Evolutionary conservation across 2,113 vertebrate genomes (phyloP), one percentile per base, ranked within the genome.

Genomic region (Heliornis fulica): DNA sequence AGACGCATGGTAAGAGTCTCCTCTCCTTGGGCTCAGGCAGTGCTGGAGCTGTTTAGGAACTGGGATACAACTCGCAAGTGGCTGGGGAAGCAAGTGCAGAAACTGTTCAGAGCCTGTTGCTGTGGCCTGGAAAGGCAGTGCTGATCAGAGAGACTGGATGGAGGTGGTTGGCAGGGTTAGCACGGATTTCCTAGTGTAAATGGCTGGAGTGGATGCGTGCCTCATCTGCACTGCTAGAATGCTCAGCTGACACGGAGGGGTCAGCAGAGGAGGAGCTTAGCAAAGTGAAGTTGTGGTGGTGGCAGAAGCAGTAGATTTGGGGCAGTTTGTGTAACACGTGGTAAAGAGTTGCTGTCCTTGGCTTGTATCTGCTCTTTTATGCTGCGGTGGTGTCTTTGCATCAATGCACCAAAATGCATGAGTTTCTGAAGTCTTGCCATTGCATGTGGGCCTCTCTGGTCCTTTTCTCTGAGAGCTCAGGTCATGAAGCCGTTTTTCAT

Each of bases 1-100:
- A 98, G 98, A 34, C 91, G 92, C 85, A 88, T 98, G 98, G 98
- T 98, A 95, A 97, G 97, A 77, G n/a, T 57, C 61, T 87, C 25
- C 13, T 78, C 54, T 48, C 23, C 43, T 64, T 60, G 41, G 18
- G 7, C 45, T 82, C 51, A 25, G 13, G 81, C 66, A 70, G n/a
- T 63, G 21, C 32, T 89, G 53, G 50, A 80, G 54, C 28, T 3
- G 1, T 82, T 81, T 69, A 63, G 46, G 19, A 89, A 32, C 15
- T 64, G 43, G 32, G 43, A 20, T 72, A 4, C 70, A 28, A 4
- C 83, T 91, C 1, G 0, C 6, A 23, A 9, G 46, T 51, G 59
- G 19, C 53, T 46, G 50, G 32, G 17, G 40, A 89, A 81, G 20
- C 36, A 64, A 51, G 31, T 36, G n/a, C 43, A 87, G 79, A 60